Conservation (phyloP, 2,113 vertebrate genomes). For the Rallus limicola region DNA sequence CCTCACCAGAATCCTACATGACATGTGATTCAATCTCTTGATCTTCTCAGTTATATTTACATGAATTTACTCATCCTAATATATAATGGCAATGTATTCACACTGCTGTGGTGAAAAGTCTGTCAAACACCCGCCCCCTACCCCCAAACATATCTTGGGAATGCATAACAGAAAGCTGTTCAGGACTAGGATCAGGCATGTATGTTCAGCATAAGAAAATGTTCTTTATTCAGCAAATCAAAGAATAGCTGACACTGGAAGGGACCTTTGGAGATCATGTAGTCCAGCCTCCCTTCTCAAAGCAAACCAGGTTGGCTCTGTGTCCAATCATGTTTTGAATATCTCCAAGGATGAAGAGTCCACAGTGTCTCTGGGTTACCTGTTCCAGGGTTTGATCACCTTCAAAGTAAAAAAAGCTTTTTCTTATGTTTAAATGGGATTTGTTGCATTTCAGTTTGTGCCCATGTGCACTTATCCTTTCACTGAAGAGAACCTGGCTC, state of each 20-base stretch:
- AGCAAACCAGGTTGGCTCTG: not conserved
- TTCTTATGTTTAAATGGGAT: not conserved
- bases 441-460: no score
- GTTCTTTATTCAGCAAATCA: not conserved
- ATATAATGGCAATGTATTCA: not conserved
- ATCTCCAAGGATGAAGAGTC: not conserved
- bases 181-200: not conserved
- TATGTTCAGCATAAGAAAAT: not conserved
- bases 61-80: constrained; percentile 18
- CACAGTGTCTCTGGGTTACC: not conserved
- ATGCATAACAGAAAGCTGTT: not conserved
- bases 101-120: not conserved
- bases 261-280: not conserved
- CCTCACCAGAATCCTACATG: constrained; percentile 24
- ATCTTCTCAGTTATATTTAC: constrained; percentile 44
- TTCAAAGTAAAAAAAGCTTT: not conserved
- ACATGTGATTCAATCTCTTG: constrained; percentile 17
- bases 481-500: no score
- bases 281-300: not conserved
- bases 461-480: no score
- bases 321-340: not conserved
- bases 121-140: not conserved
- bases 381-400: not conserved
- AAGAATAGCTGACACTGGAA: not conserved
- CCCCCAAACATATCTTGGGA: not conserved